Evolutionary conservation across 2,888 invertebrate species (phyloP).

Genomic region (Omphaloscelis lunosa): DNA sequence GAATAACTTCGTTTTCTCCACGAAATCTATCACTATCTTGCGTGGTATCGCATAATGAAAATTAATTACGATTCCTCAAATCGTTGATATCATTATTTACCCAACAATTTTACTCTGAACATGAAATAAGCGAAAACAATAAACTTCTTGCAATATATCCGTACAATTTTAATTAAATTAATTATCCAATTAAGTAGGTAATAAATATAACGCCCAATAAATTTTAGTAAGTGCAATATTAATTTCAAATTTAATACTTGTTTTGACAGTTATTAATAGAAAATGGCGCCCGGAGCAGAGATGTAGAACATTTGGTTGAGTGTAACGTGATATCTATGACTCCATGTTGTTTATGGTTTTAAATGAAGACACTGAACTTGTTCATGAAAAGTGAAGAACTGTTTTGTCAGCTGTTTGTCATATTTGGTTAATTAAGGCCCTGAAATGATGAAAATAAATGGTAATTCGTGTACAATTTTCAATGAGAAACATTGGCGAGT

Average conservation of each 20-base stretch:
- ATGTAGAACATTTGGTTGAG: slow-evolving; percentile 52
- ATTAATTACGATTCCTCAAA: neutral
- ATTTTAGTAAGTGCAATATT: slow-evolving; percentile 46
- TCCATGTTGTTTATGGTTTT: slow-evolving; percentile 38
- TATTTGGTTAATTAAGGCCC: neutral
- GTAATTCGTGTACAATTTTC: neutral
- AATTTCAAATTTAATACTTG: slow-evolving; percentile 51
- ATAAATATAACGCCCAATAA: slow-evolving; percentile 39
- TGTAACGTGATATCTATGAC: slow-evolving; percentile 46
- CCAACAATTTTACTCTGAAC: slow-evolving; percentile 3
- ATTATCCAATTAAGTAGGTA: slow-evolving; percentile 30
- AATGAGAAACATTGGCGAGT: neutral
- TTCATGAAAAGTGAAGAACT: slow-evolving; percentile 6
- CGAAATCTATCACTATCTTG: neutral
- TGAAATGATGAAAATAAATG: neutral
- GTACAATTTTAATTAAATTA: slow-evolving; percentile 30
- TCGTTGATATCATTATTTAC: neutral
- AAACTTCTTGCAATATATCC: slow-evolving; percentile 11
- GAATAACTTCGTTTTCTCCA: neutral
- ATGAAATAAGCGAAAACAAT: slow-evolving; percentile 13
- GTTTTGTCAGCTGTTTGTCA: slow-evolving; percentile 29
- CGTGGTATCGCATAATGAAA: neutral
- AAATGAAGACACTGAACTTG: slow-evolving; percentile 49
- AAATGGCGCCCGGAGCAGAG: slow-evolving; percentile 47
- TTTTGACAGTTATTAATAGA: slow-evolving; percentile 58